Base-by-base conservation (phyloP, 2,888 invertebrate genomes). In the Caenorhabditis afra region DNA sequence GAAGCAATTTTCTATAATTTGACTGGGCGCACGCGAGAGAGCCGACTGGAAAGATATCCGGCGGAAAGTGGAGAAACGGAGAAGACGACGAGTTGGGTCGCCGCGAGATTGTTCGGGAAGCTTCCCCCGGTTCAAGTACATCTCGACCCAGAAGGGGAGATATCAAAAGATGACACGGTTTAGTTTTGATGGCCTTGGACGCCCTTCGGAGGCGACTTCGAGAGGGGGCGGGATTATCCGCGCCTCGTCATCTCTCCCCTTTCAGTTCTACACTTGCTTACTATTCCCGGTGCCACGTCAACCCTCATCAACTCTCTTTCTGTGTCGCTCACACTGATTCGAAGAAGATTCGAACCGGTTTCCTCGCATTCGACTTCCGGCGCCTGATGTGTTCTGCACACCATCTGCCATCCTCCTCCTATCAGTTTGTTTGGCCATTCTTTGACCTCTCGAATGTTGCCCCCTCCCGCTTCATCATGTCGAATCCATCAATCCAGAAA, bases 101-200 rank as follows among this genome's bases (percentile, higher is more conserved):
- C 37, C 29, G n/a, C n/a, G n/a, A n/a, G n/a, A n/a, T n/a, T n/a
- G n/a, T n/a, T 23, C 23, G 47, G 44, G 23, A 45, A 18, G 23
- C 23, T 35, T 16, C 44, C 29, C 12, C 20, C 22, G 12, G 52
- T 23, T 2, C 23, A 20, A 47, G 47, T 49, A 41, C 57, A 41
- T 39, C 22, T n/a, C 47, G 16, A 16, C 20, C 7, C 18, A 16
- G 53, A 16, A 12, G 20, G 16, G 39, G 4, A 29, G 35, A 45
- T 37, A 64, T 64, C 62, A 64, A 71, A 71, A 71, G 62, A 64
- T 71, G 71, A 64, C n/a, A n/a, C 22, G 41, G 22, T 52, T 37
- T 53, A 53, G 41, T 64, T 64, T 52, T 50, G 52, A 35, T 62
- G 71, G 49, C 49, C 45, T 50, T 53, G 10, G 39, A 23, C 23